A percentile compares a stretch with the other conserved stretches of the same genome.
These are phyloP conservation scores for Mus caroli DNA, from an alignment of 2,797 vertebrate genomes.

Conservation along the genomic window DNA sequence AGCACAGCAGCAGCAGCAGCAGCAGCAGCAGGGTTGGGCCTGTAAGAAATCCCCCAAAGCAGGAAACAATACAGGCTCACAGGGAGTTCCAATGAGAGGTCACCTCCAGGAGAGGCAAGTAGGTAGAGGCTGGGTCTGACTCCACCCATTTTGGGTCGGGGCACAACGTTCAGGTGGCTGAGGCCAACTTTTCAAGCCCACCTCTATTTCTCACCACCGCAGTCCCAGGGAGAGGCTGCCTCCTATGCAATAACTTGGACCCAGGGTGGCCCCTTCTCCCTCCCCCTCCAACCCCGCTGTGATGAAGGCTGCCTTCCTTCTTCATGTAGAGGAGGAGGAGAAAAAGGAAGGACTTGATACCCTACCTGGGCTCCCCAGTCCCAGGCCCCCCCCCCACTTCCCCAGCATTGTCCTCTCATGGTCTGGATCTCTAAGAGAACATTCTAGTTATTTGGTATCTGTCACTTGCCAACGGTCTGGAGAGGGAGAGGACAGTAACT, in stretches of 20 bases:
- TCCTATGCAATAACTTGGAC: background rate
- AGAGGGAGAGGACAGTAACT: background rate
- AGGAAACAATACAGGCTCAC: background rate
- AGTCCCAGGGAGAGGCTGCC: background rate
- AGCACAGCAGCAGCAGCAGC: too few relatives aligned
- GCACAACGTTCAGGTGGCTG: background rate
- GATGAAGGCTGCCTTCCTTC: background rate
- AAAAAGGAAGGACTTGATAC: rapidly evolving
- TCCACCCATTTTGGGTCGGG: background rate
- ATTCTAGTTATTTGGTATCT: too few relatives aligned
- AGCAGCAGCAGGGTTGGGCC: too few relatives aligned
- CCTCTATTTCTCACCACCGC: background rate
- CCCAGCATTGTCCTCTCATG: background rate
- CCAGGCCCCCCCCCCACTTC: background rate
- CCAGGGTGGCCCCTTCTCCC: background rate
- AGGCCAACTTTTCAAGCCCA: background rate
- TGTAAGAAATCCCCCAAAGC: too few relatives aligned
- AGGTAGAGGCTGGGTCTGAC: background rate
- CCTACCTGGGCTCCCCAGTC: rapidly evolving
- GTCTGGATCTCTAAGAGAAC: background rate
- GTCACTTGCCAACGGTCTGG: background rate
- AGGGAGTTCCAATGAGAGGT: background rate
- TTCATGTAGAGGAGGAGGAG: rapidly evolving
- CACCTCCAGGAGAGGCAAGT: background rate
- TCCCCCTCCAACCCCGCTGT: too few relatives aligned